These are phyloP conservation scores for Argyrosomus japonicus DNA, from an alignment of 2,113 vertebrate species.

Conservation along the genomic window DNA sequence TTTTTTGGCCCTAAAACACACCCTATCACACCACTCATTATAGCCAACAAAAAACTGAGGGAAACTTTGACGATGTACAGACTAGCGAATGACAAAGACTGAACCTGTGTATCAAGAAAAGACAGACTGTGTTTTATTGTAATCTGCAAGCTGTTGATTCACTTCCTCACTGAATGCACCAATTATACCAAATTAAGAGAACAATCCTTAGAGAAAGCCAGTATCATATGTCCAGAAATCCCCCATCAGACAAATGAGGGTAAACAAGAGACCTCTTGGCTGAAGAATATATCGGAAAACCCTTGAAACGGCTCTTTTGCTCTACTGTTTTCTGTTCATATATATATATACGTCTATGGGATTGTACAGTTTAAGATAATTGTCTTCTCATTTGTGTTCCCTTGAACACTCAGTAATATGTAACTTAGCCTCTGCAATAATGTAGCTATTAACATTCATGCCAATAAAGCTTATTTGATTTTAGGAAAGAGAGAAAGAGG, in stretches of 20 bases:
- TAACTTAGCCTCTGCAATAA: not conserved
- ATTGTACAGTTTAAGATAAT: not conserved
- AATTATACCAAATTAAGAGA: slow-evolving; percentile 36
- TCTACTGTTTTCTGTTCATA: slow-evolving; percentile 6
- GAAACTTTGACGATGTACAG: slow-evolving; percentile 5
- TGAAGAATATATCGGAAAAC: not conserved
- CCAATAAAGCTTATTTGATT: not conserved
- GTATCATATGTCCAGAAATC: slow-evolving; percentile 28
- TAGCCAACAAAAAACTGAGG: not conserved
- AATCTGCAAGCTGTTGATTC: not conserved
- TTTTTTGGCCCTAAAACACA: not conserved
- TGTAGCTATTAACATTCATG: not conserved
- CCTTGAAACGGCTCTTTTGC: not conserved
- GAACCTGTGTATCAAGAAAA: slow-evolving; percentile 10
- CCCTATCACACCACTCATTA: not conserved
- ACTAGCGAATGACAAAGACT: not conserved
- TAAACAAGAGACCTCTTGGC: not conserved
- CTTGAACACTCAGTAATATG: not conserved
- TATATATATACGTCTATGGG: not conserved
- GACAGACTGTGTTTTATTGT: not conserved
- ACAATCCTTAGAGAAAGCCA: slow-evolving; percentile 9
- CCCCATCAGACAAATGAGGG: slow-evolving; percentile 25
- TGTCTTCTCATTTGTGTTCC: not conserved
- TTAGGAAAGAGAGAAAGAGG: slow-evolving; percentile 20
- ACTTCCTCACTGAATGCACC: slow-evolving; percentile 28